Base-by-base conservation (phyloP, 1,140 invertebrate species). In the Drosophila miranda region DNA sequence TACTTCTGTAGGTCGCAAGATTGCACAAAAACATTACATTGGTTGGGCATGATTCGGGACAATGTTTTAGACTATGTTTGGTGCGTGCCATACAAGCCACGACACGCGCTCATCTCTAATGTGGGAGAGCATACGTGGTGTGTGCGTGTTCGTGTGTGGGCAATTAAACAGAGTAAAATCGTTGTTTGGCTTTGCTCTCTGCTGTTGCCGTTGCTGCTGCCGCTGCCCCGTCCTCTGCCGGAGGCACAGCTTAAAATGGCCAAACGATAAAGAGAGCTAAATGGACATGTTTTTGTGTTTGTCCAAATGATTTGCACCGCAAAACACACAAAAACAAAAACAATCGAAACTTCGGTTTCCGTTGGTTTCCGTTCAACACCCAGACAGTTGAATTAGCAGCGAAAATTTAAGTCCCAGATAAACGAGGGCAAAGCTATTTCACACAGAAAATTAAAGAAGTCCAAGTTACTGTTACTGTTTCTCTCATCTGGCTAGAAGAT, bases 361-460 rank as follows among this genome's bases (percentile, higher is more conserved):
- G 26, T n/a, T 19, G 11, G 14, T n/a, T n/a, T n/a, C n/a, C n/a
- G n/a, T n/a, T n/a, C n/a, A n/a, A n/a, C n/a, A n/a, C n/a, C n/a
- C n/a, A n/a, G n/a, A n/a, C n/a, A n/a, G n/a, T 57, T 64, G 43
- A 75, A 78, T 71, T 75, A 63, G 64, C 79, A 52, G 26, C 38
- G 48, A 50, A 63, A 55, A 41, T 54, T 55, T 68, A 68, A 30
- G 34, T 55, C 3, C 2, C 34, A 38, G 30, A 56, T 48, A 42
- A 79, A 73, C 38, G 70, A 52, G 70, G 69, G 14, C 52, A 57
- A 42, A 54, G 23, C 23, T 44, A 50, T 56, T 48, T 19, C 19
- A 11, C 56, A 51, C 14, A 30, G 42, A 52, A 53, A 44, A 41
- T 41, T 26, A 67, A 55, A 68, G 62, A 46, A 21, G 28, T 38